Evolutionary conservation across 2,888 invertebrate species (phyloP).

Genomic region (Argyra leucocephala): DNA sequence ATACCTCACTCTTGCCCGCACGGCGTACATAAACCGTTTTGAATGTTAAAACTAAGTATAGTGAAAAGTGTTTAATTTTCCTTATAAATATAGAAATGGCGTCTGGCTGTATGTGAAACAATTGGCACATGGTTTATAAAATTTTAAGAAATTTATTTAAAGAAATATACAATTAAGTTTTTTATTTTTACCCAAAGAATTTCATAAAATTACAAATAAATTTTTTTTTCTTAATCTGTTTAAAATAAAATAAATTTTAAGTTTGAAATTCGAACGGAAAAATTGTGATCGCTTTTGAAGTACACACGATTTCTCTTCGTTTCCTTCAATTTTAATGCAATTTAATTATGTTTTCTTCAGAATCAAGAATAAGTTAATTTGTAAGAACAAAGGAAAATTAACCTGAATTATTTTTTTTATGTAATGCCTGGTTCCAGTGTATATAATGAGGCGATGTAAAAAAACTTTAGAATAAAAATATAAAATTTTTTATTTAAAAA

Average conservation of each 20-base stretch:
- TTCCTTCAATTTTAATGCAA: background rate
- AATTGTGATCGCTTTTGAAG: background rate
- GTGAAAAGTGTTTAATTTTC: constrained; percentile 6
- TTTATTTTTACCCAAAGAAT: background rate
- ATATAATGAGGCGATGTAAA: too few relatives aligned
- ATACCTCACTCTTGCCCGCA: background rate
- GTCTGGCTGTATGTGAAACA: constrained; percentile 17
- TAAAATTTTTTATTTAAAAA: too few relatives aligned
- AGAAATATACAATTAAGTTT: background rate
- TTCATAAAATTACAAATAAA: background rate
- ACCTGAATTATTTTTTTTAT: too few relatives aligned
- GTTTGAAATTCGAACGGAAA: background rate
- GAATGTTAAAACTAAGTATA: background rate
- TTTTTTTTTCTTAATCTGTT: background rate
- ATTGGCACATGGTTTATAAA: constrained; percentile 21
- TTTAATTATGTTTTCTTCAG: background rate
- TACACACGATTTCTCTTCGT: background rate
- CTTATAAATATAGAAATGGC: constrained; percentile 20
- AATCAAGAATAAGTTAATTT: too few relatives aligned
- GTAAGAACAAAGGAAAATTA: background rate
- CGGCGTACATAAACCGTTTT: background rate
- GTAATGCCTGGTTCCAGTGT: too few relatives aligned
- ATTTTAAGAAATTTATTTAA: background rate
- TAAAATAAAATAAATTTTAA: background rate
- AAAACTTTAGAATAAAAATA: too few relatives aligned